These are phyloP conservation scores for Melanotaenia parkinsoni DNA, from an alignment of 2,797 vertebrate genomes.

Conservation along the genomic window DNA sequence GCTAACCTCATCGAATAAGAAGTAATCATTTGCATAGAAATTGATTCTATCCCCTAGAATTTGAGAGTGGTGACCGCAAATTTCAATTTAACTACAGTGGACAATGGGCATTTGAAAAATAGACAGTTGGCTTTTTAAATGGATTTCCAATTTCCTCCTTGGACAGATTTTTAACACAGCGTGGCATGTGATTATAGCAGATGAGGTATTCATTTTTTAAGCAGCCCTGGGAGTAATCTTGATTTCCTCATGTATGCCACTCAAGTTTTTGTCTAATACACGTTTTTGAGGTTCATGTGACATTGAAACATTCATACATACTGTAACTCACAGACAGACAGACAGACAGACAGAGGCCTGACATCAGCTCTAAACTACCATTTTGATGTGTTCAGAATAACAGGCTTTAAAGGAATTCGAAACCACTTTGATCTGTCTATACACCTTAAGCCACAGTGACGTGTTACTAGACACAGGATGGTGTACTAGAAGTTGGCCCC, in stretches of 20 bases:
- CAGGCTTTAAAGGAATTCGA: conserved; percentile 60
- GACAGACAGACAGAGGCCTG: conserved; percentile 33
- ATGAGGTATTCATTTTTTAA: conserved; percentile 59
- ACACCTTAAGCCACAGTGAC: conserved; percentile 66
- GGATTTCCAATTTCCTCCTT: conserved; percentile 76
- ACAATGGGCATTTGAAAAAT: conserved; percentile 72
- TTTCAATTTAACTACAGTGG: conserved; percentile 77
- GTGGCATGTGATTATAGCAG: conserved; percentile 64
- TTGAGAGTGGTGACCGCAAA: conserved; percentile 70
- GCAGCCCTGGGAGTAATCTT: conserved; percentile 39
- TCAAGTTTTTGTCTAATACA: conserved; percentile 55
- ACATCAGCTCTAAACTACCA: conserved; percentile 56
- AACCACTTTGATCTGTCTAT: conserved; percentile 60
- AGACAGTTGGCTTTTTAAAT: conserved; percentile 70
- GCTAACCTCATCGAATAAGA: conserved; percentile 77
- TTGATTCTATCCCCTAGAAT: conserved; percentile 81
- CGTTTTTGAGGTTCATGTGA: conserved; percentile 33
- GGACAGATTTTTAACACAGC: conserved; percentile 65
- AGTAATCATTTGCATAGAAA: conserved; percentile 86
- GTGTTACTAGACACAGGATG: conserved; percentile 59
- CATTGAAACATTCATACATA: conserved; percentile 45
- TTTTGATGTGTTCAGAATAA: conserved; percentile 62
- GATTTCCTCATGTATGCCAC: conserved; percentile 48
- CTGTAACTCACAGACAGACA: conserved; percentile 1
- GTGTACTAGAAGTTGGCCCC: conserved; percentile 57